These are phyloP conservation scores for Rhaphigaster nebulosa DNA, from an alignment of 2,888 invertebrate species.

Conservation along the genomic window DNA sequence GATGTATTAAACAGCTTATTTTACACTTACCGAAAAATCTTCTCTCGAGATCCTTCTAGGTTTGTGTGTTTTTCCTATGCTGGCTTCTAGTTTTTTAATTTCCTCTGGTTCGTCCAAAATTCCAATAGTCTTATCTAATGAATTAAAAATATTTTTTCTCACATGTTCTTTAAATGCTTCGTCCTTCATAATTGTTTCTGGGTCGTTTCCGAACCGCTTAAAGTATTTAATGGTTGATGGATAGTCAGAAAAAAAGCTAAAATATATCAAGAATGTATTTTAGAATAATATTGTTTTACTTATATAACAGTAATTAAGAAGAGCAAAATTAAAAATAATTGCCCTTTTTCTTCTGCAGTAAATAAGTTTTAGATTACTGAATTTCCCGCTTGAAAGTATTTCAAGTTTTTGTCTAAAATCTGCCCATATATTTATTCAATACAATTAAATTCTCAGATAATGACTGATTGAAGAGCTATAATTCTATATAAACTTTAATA, in stretches of 20 bases:
- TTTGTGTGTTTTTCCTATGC: constrained; percentile 35
- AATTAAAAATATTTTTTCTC: constrained; percentile 7
- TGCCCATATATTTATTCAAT: too few relatives aligned
- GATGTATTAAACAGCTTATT: background rate
- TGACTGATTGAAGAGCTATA: too few relatives aligned
- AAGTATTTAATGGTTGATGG: constrained; percentile 39
- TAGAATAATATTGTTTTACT: background rate
- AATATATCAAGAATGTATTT: background rate
- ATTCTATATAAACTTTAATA: too few relatives aligned
- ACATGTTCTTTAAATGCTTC: constrained; percentile 32
- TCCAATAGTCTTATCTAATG: constrained; percentile 33
- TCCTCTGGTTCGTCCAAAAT: background rate
- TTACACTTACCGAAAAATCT: background rate
- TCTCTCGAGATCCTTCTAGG: background rate
- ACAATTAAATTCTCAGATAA: too few relatives aligned
- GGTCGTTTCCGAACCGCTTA: background rate
- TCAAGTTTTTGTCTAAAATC: too few relatives aligned
- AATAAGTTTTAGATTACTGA: too few relatives aligned
- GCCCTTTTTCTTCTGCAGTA: too few relatives aligned
- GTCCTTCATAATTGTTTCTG: constrained; percentile 17
- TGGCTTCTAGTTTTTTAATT: background rate
- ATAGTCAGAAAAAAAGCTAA: constrained; percentile 31
- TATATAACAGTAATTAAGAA: background rate
- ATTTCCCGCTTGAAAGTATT: too few relatives aligned
- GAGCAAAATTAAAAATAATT: background rate